These are phyloP conservation scores for Protaetia brevitarsis DNA, from an alignment of 1,140 invertebrate genomes.

Conservation along the genomic window DNA sequence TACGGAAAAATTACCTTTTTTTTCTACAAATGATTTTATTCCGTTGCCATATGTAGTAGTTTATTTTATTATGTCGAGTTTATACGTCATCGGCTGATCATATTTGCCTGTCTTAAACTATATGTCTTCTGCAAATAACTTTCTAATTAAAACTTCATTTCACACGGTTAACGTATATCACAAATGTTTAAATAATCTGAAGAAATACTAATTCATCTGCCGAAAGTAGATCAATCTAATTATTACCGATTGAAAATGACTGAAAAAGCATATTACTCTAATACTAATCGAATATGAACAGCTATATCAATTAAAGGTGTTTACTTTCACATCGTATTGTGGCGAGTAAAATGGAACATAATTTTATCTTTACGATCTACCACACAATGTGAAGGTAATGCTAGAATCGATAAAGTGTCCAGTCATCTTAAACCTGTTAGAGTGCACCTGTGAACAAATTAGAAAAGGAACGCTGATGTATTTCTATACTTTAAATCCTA, in stretches of 20 bases:
- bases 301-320: conserved; percentile 7
- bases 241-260: neutral
- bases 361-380: conserved; percentile 6
- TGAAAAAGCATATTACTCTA: conserved; percentile 7
- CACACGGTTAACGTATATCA: no score
- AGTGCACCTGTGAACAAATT: conserved; percentile 11
- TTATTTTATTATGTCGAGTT: no score
- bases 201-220: no score
- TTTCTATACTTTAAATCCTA: neutral
- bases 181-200: no score
- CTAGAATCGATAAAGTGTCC: conserved; percentile 1
- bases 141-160: no score
- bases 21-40: no score
- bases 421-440: conserved; percentile 10
- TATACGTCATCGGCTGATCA: no score
- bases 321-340: conserved; percentile 13
- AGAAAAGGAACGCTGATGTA: neutral
- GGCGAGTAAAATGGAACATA: conserved; percentile 8
- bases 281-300: neutral
- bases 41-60: no score
- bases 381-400: conserved; percentile 6
- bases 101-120: no score
- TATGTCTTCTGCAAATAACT: no score
- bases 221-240: neutral
- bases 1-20: no score